These are phyloP conservation scores for Synergus itoensis DNA, from an alignment of 2,888 invertebrate genomes.

Conservation along the genomic window DNA sequence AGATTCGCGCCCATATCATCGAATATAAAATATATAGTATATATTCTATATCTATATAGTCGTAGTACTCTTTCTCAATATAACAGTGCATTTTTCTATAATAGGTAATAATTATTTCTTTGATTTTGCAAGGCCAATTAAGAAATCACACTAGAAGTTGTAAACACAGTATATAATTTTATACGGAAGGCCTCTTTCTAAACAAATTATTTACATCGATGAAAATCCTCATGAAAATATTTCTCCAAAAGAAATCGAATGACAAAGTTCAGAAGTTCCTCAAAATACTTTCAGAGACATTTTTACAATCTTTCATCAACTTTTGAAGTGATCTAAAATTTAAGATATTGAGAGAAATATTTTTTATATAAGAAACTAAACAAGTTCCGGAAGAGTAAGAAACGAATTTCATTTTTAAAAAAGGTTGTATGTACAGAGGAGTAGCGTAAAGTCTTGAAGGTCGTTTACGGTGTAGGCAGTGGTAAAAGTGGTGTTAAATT, in stretches of 20 bases:
- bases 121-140: conserved; percentile 77
- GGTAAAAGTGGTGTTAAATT: conserved; percentile 61
- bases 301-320: background rate
- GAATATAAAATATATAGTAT: conserved; percentile 58
- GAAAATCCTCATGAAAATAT: conserved; percentile 19
- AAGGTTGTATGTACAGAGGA: conserved; percentile 24
- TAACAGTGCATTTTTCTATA: conserved; percentile 68
- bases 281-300: conserved; percentile 10
- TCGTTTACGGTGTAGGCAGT: conserved; percentile 68
- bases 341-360: conserved; percentile 32
- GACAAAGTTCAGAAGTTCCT: background rate
- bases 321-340: background rate
- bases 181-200: conserved; percentile 44
- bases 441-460: conserved; percentile 27
- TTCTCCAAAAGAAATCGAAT: background rate
- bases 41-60: conserved; percentile 56
- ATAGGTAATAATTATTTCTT: conserved; percentile 69
- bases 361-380: conserved; percentile 7
- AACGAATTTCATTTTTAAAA: conserved; percentile 23
- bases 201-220: conserved; percentile 29
- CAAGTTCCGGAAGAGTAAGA: background rate
- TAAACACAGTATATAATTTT: conserved; percentile 63
- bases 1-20: conserved; percentile 55
- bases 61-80: conserved; percentile 66
- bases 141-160: conserved; percentile 75